Base-by-base conservation (phyloP, 2,113 vertebrate genomes). In the Mormyrus iriodes region DNA sequence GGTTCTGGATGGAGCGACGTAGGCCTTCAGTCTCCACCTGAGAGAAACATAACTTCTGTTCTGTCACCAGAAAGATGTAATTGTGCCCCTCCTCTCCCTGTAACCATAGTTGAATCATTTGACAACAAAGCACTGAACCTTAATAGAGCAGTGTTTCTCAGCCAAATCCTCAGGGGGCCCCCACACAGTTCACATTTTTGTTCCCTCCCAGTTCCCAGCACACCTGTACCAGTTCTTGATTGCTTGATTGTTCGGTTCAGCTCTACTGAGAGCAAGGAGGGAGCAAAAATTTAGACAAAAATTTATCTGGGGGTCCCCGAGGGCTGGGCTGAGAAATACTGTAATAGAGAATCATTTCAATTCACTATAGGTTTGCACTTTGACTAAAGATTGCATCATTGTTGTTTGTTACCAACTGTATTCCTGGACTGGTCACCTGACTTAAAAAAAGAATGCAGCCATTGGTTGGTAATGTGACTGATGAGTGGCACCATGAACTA, bases 1-100 rank as follows among this genome's bases (percentile, higher is more conserved):
- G 94, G 92, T 98, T 98, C 92, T 98, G 98, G 92, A 99, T 97
- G 89, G 98, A 98, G n/a, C 96, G 95, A 13, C 97, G 96, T 58
- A 98, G 92, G 1, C 97, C 97, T 3, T 99, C 98, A 0, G 97
- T 97, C 94, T 99, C 98, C 48, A 97, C 94, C 94, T 95, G 90
- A 53, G 49, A 39, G 5, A 53, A 15, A 53, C 9, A 35, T 4
- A 12, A 1, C 13, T 86, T 86, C 17, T 19, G 4, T 19, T 79
- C 73, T 7, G 73, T 69, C 27, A 10, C 61, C 61, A 13, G 27
- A n/a, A n/a, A 69, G 61, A 31, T 12, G n/a, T 9, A 69, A 69
- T 10, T 4, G 0, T 13, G 27, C 3, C 61, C n/a, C n/a, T 31
- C 61, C 61, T 31, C n/a, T 24, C 61, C 61, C 61, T n/a, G 27